Evolutionary conservation across 2,113 vertebrate genomes (phyloP).

Genomic region (Motacilla tschutschensis): DNA sequence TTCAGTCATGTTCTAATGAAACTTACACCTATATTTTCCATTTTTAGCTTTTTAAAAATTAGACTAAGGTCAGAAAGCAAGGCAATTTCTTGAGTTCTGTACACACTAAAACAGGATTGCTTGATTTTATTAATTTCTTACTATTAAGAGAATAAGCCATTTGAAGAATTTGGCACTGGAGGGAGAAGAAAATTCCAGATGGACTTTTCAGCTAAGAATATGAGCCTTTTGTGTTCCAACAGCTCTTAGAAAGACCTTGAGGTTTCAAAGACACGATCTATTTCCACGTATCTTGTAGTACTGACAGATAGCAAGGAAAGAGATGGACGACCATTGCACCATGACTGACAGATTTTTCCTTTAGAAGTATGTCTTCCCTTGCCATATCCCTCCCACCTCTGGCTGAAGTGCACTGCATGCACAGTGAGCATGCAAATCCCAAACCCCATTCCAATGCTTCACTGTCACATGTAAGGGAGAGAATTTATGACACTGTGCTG

Average conservation of each 20-base stretch:
- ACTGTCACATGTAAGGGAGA: conserved; percentile 31
- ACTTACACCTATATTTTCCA: neutral
- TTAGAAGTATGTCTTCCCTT: conserved; percentile 3
- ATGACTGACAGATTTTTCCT: conserved; percentile 45
- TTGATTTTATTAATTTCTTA: neutral
- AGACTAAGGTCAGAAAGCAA: neutral
- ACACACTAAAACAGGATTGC: neutral
- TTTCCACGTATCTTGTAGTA: neutral
- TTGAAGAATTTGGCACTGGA: neutral
- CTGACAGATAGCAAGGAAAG: conserved; percentile 5
- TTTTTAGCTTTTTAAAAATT: neutral
- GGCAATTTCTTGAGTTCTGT: neutral
- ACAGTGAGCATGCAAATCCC: conserved; percentile 40
- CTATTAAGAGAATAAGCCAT: neutral
- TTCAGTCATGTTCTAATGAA: neutral
- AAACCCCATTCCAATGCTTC: conserved; percentile 42
- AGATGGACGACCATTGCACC: conserved; percentile 16
- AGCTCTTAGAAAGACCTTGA: conserved; percentile 43
- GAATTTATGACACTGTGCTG: conserved; percentile 49
- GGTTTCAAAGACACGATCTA: conserved; percentile 48
- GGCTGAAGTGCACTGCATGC: conserved; percentile 15
- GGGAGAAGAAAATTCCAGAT: conserved; percentile 1
- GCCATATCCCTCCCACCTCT: conserved; percentile 6
- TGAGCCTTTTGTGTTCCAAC: neutral
- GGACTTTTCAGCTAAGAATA: neutral